A percentile compares a stretch with the other conserved stretches of the same genome.
These are phyloP conservation scores for Andrena marginata DNA, from an alignment of 2,888 invertebrate genomes.

Conservation along the genomic window DNA sequence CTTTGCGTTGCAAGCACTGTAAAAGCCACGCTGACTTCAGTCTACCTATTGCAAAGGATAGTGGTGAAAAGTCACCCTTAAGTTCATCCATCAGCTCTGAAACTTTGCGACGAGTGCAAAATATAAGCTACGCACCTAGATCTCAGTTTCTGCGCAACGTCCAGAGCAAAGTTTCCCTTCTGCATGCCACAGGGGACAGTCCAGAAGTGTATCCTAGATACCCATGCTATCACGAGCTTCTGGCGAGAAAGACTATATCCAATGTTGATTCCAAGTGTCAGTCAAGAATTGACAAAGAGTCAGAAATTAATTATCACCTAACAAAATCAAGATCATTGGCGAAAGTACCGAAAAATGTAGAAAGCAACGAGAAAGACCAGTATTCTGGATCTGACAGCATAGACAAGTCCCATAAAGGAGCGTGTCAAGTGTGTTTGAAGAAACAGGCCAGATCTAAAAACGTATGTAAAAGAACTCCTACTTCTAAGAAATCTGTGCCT, in stretches of 20 bases:
- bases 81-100: slow-evolving; percentile 70
- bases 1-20: slow-evolving; percentile 57
- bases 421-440: slow-evolving; percentile 17
- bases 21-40: slow-evolving; percentile 53
- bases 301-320: neutral
- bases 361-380: slow-evolving; percentile 26
- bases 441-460: slow-evolving; percentile 44
- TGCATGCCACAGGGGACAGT: slow-evolving; percentile 35
- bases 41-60: slow-evolving; percentile 28
- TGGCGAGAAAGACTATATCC: neutral
- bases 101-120: slow-evolving; percentile 72
- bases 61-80: neutral
- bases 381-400: neutral
- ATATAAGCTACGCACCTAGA: slow-evolving; percentile 76
- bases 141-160: slow-evolving; percentile 78
- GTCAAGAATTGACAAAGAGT: neutral
- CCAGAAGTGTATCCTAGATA: slow-evolving; percentile 31
- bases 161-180: slow-evolving; percentile 64
- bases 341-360: neutral
- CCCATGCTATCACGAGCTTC: slow-evolving; percentile 24
- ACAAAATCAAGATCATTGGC: neutral
- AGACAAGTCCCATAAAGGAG: slow-evolving; percentile 21
- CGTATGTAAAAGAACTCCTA: slow-evolving; percentile 53
- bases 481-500: slow-evolving; percentile 57
- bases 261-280: neutral